A percentile compares a stretch with the other conserved stretches of the same genome.
Conservation (phyloP, 1,140 invertebrate species). For the Pogonus chalceus region DNA sequence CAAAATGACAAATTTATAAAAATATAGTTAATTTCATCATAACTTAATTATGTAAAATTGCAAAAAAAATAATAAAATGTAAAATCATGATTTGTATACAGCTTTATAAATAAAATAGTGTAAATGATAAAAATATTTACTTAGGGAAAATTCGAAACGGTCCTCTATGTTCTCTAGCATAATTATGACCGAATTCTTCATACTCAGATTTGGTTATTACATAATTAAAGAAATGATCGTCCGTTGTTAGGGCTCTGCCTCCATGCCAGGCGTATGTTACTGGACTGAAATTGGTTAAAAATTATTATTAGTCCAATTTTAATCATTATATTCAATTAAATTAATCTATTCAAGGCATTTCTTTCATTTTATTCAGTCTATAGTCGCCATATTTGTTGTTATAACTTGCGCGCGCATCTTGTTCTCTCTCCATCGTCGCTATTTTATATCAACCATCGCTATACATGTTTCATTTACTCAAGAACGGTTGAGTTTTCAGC, state of each 20-base stretch:
- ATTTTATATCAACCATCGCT: background rate
- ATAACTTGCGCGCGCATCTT: background rate
- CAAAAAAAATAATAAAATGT: no score
- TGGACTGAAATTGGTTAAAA: slow-evolving; percentile 46
- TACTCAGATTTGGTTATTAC: slow-evolving; percentile 76
- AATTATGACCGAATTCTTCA: slow-evolving; percentile 63
- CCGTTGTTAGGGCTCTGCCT: slow-evolving; percentile 62
- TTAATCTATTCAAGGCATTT: background rate
- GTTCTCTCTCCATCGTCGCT: background rate
- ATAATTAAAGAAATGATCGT: slow-evolving; percentile 61
- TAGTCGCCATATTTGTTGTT: no score
- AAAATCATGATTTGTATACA: no score
- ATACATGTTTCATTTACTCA: background rate
- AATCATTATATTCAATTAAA: slow-evolving; percentile 11
- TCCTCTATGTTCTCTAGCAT: no score
- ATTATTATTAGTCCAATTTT: slow-evolving; percentile 8
- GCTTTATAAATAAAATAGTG: no score
- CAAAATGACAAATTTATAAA: no score
- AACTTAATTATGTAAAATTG: no score
- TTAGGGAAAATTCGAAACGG: no score
- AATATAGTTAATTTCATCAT: no score
- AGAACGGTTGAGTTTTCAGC: no score
- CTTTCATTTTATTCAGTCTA: no score
- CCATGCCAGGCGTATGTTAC: slow-evolving; percentile 82
- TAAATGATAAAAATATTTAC: no score